These are phyloP conservation scores for Agelaius tricolor DNA, from an alignment of 2,113 vertebrate genomes.

Conservation along the genomic window DNA sequence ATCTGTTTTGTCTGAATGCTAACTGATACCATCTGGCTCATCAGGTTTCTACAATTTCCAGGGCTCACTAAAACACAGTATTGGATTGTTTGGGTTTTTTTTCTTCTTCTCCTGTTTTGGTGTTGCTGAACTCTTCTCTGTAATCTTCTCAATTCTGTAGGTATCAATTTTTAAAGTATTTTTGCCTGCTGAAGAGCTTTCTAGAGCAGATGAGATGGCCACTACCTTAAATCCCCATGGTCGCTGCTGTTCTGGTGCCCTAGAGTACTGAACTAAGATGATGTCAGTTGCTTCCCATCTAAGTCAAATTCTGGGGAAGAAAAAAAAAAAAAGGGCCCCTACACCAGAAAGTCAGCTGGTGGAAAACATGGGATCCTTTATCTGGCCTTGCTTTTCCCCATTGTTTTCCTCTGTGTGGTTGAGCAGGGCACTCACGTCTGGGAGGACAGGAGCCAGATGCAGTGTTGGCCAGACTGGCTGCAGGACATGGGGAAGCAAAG, in stretches of 20 bases:
- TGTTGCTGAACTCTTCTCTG: background rate
- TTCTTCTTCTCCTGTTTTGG: background rate
- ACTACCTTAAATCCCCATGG: background rate
- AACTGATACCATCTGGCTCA: no score
- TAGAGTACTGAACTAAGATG: accelerated
- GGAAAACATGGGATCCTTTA: background rate
- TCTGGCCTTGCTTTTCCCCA: background rate
- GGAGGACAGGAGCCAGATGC: accelerated
- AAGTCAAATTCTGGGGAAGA: background rate
- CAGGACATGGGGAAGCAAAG: accelerated
- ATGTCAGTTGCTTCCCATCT: background rate
- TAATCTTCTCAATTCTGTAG: background rate
- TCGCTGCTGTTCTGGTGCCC: background rate
- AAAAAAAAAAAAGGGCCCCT: background rate
- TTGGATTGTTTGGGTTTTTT: background rate
- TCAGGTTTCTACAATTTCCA: accelerated
- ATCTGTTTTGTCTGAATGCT: background rate
- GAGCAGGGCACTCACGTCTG: accelerated
- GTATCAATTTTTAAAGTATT: background rate
- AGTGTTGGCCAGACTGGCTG: background rate
- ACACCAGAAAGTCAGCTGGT: background rate
- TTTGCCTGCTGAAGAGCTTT: background rate
- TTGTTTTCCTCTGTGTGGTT: background rate
- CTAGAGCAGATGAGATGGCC: background rate
- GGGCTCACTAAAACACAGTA: background rate